Evolutionary conservation across 2,797 vertebrate genomes (phyloP), one percentile per base, ranked within the genome.

Genomic region (Orestias chungarensis): DNA sequence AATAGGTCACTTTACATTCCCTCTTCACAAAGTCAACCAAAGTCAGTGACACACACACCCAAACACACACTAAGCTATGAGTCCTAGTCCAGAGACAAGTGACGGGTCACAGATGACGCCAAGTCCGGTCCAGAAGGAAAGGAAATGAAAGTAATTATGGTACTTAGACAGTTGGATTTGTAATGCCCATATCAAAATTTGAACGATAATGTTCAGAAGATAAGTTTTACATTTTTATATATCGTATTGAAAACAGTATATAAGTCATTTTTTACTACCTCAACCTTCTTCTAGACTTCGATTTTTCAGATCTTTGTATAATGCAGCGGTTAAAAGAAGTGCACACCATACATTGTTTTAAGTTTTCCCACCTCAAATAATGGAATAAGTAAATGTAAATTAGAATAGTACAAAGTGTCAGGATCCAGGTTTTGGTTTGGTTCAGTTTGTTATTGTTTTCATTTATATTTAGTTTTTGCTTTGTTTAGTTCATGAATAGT

Each of bases 61-160:
- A 40, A 4, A 40, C 9, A 25, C 25, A 14, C 25, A 10, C 23
- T 64, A 2, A 78, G 64, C n/a, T 1, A n/a, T 67, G 52, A 79
- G 8, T 64, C 40, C 65, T 54, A n/a, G 14, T 75, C 65, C 81
- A 85, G 76, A 74, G 61, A 61, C 59, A 78, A 66, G 33, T 55
- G 75, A 17, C 17, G 0, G 64, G 38, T 87, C 86, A 84, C 62
- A 70, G 62, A 81, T 91, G 85, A 89, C 62, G 35, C n/a, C 55
- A 43, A 3, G 15, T 8, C 15, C 18, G 55, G 66, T 38, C 62
- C 54, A 25, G 69, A 52, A 70, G 66, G 33, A 61, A 27, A 18
- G 55, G 29, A 69, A 38, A 43, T 44, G 68, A 68, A 68, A 1
- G 1, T 43, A 17, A 49, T 5, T 12, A 25, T 50, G 31, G 42